Evolutionary conservation across 2,113 vertebrate genomes (phyloP).

Genomic region (Gymnorhina tibicen): DNA sequence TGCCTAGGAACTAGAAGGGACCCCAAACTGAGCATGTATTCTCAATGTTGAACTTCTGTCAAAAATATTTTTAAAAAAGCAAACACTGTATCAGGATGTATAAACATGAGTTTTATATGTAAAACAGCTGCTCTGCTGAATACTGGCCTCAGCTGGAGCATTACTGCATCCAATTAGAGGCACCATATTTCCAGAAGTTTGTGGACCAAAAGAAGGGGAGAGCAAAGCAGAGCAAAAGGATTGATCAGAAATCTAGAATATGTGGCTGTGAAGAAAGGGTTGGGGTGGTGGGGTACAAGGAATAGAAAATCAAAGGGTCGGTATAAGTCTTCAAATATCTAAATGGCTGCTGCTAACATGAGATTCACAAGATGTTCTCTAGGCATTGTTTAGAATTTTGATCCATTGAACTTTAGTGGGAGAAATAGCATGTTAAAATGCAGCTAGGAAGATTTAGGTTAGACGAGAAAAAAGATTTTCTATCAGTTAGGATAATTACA

Average conservation of each 20-base stretch:
- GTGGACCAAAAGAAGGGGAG: background rate
- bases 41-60: background rate
- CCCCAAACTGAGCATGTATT: background rate
- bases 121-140: slow-evolving; percentile 46
- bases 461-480: background rate
- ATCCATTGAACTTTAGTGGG: background rate
- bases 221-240: background rate
- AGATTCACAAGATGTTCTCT: background rate
- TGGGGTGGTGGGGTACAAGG: background rate
- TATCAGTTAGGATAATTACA: background rate
- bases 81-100: slow-evolving; percentile 32
- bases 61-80: slow-evolving; percentile 37
- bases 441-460: background rate
- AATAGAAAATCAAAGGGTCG: background rate
- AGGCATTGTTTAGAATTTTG: background rate
- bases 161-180: slow-evolving; percentile 44
- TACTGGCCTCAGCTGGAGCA: background rate
- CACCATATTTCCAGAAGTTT: slow-evolving; percentile 15
- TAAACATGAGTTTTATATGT: slow-evolving; percentile 48
- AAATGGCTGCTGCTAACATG: background rate
- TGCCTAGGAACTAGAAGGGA: background rate
- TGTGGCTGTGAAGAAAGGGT: background rate
- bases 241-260: background rate
- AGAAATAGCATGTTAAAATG: background rate
- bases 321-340: background rate